Conservation (phyloP, 2,113 vertebrate genomes). For the Mirza zaza region DNA sequence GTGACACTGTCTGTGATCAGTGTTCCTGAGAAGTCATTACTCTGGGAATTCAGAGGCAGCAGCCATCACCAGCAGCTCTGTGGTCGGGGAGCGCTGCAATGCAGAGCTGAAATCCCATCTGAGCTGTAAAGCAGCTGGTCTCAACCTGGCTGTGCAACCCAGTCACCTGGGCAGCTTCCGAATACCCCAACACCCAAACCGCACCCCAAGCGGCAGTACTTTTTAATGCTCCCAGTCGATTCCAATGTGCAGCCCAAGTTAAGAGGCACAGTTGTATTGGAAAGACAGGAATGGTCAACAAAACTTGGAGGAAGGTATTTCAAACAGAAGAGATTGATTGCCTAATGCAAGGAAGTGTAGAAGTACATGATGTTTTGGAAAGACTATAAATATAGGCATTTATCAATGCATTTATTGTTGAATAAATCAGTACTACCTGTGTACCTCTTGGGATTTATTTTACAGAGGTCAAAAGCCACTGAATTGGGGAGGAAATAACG, state of each 20-base stretch:
- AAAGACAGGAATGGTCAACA: neutral
- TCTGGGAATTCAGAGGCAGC: neutral
- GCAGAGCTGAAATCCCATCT: neutral
- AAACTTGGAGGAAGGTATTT: neutral
- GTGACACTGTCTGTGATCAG: neutral
- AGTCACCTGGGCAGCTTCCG: neutral
- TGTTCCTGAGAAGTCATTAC: neutral
- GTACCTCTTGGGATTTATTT: neutral
- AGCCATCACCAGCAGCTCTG: fast-evolving
- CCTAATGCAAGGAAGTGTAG: neutral
- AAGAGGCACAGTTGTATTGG: no score
- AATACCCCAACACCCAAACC: neutral
- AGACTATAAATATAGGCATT: neutral
- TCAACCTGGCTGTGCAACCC: neutral
- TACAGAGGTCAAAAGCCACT: neutral
- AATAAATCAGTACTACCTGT: neutral
- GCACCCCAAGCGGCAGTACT: fast-evolving
- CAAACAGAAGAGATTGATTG: neutral
- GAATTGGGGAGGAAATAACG: neutral
- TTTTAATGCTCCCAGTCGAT: neutral
- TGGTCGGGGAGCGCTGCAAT: neutral
- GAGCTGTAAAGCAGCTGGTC: neutral
- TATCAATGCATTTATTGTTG: neutral
- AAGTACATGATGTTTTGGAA: neutral
- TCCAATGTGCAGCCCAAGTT: neutral